Base-by-base conservation (phyloP, 1,140 invertebrate genomes). In the Phthorimaea operculella region DNA sequence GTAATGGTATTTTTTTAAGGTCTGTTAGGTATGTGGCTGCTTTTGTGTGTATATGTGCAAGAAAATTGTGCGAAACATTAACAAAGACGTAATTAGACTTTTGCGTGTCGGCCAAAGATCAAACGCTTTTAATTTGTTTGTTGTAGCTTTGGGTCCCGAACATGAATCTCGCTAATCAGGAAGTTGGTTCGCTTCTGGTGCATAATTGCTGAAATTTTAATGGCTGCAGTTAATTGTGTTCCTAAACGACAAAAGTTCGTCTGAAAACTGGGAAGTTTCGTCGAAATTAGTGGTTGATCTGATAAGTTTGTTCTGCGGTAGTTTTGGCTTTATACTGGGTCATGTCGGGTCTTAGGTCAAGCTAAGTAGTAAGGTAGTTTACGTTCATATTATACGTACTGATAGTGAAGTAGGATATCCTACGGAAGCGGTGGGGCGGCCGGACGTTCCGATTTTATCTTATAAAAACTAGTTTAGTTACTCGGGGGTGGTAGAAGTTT, bases 341-440 rank as follows among this genome's bases (percentile, higher is more conserved):
- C 61, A 72, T 57, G 57, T 2, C 60, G 68, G 58, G 63, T 63
- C 58, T 28, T 28, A 52, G 47, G 62, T 53, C 60, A 34, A 47
- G 47, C 34, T 51, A 56, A 59, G 51, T 55, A 36, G 44, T 39
- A 39, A 9, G 36, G 33, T 7, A 28, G 21, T 28, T 28, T 28
- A 28, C 21, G 21, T 28, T 28, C 6, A 28, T 28, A 28, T 28
- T 28, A 28, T 28, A 28, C 21, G 6, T 28, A 28, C 2, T 58
- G 70, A 68, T 74, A 77, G 74, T 58, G 51, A 70, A 72, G 63
- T 69, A 74, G 64, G 67, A 72, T 72, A 68, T 66, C 56, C 67
- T 63, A 64, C 71, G 70, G 66, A 73, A 76, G 60, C 59, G 53
- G 50, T 16, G 51, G 60, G 60, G 64, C 44, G 52, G 21, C 48